Percentiles rank a stretch among this genome's conserved stretches.
These are phyloP conservation scores for Chanos chanos DNA, from an alignment of 2,797 vertebrate genomes.

Conservation along the genomic window DNA sequence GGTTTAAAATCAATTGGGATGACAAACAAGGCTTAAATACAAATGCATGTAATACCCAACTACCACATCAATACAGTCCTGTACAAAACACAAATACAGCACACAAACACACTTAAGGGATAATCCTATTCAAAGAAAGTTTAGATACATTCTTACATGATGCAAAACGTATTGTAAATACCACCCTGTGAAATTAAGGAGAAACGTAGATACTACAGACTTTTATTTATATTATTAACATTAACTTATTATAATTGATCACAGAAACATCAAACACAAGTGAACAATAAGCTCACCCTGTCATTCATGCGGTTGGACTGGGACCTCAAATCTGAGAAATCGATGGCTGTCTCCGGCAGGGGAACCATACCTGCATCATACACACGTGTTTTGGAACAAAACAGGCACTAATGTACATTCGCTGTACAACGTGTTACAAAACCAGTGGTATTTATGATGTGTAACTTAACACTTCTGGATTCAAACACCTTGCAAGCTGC, in stretches of 20 bases:
- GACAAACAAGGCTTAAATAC: not conserved
- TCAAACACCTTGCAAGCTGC: too few relatives aligned
- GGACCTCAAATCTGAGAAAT: constrained; percentile 79
- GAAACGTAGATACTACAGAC: too few relatives aligned
- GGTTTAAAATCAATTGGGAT: not conserved
- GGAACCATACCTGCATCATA: constrained; percentile 74
- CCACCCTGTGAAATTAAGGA: not conserved
- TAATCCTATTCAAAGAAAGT: not conserved
- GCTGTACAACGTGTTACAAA: not conserved
- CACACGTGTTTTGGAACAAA: not conserved
- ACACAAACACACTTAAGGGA: not conserved
- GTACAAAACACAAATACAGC: not conserved
- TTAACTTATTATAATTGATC: too few relatives aligned
- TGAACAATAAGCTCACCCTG: constrained; percentile 57
- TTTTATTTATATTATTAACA: too few relatives aligned
- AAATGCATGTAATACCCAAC: not conserved
- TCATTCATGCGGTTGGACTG: constrained; percentile 70
- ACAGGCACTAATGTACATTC: not conserved
- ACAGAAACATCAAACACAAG: not conserved
- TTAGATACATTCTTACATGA: not conserved
- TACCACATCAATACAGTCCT: constrained; percentile 9
- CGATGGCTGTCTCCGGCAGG: constrained; percentile 75
- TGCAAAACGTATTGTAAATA: not conserved
- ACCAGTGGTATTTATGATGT: too few relatives aligned
- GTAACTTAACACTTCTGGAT: too few relatives aligned